Percentiles rank a stretch among this genome's conserved stretches.
phyloP scores from a whole-genome alignment of 2,888 invertebrate genomes.

The Aromia moschata region DNA sequence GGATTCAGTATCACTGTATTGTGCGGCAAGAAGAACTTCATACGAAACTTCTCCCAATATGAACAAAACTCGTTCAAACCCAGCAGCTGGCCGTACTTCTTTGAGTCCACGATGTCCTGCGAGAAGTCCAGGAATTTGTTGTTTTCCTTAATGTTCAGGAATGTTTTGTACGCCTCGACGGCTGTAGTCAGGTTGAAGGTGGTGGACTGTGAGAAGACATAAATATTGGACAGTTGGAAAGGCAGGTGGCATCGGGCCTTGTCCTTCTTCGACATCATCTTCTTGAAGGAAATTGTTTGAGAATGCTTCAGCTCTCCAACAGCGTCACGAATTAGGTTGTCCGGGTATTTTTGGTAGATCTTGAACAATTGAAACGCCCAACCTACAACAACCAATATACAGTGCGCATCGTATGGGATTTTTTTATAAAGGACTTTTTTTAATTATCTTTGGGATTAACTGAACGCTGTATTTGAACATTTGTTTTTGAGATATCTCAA shows the following conservation, averaged over 20 bases:
- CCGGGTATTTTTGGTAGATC: constrained; percentile 78
- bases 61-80: constrained; percentile 45
- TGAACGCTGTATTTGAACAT: too few relatives aligned
- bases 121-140: constrained; percentile 18
- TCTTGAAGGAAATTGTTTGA: constrained; percentile 33
- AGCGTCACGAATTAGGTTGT: constrained; percentile 69
- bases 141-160: constrained; percentile 28
- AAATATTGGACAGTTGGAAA: constrained; percentile 62
- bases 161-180: constrained; percentile 41
- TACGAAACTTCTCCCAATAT: constrained; percentile 40
- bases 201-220: constrained; percentile 56
- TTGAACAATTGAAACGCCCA: constrained; percentile 75
- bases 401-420: too few relatives aligned
- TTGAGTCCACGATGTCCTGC: constrained; percentile 15
- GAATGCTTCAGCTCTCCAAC: constrained; percentile 67
- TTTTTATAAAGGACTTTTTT: too few relatives aligned
- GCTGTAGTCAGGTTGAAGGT: constrained; percentile 41
- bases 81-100: constrained; percentile 46
- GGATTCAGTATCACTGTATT: constrained; percentile 68
- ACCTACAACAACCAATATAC: too few relatives aligned
- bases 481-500: too few relatives aligned
- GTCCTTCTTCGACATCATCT: constrained; percentile 39
- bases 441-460: too few relatives aligned
- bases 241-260: constrained; percentile 46
- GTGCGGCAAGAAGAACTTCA: constrained; percentile 67